These are phyloP conservation scores for Aphodius sticticus DNA, from an alignment of 2,888 invertebrate genomes.

Conservation along the genomic window DNA sequence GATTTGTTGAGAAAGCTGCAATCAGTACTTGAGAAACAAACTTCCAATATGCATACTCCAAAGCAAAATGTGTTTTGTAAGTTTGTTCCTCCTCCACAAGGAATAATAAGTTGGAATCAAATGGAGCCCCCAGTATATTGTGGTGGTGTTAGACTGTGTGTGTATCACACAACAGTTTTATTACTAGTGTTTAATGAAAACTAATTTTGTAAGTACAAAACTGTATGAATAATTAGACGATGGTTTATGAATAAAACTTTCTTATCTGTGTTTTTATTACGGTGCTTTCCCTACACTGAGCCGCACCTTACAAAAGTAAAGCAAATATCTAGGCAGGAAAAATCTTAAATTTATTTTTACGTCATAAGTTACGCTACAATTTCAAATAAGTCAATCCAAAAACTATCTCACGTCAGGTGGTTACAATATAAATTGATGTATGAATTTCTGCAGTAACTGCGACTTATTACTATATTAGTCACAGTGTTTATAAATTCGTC, in stretches of 20 bases:
- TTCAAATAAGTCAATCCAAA: not conserved
- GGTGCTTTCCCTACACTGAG: slow-evolving; percentile 27
- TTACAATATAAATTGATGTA: not conserved
- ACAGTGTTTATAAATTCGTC: slow-evolving; percentile 28
- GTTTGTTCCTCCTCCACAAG: not conserved
- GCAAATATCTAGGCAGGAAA: not conserved
- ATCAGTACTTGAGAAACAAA: not conserved
- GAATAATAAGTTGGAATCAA: slow-evolving; percentile 31
- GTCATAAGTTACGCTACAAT: not conserved
- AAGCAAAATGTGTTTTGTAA: slow-evolving; percentile 21
- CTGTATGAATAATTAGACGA: slow-evolving; percentile 38
- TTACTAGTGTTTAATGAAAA: slow-evolving; percentile 39
- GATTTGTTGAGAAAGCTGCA: not conserved
- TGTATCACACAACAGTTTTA: slow-evolving; percentile 38
- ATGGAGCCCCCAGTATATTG: slow-evolving; percentile 31
- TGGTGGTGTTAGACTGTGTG: slow-evolving; percentile 32
- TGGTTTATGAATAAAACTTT: slow-evolving; percentile 39
- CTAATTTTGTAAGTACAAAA: slow-evolving; percentile 40
- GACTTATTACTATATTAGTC: slow-evolving; percentile 27
- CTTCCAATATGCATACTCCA: slow-evolving; percentile 9
- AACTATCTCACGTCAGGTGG: not conserved
- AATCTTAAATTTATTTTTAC: not conserved
- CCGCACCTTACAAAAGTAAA: not conserved
- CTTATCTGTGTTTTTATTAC: slow-evolving; percentile 38
- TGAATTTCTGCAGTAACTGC: not conserved